Base-by-base conservation (phyloP, 1,140 invertebrate species). In the Phymorhynchus buccinoides region DNA sequence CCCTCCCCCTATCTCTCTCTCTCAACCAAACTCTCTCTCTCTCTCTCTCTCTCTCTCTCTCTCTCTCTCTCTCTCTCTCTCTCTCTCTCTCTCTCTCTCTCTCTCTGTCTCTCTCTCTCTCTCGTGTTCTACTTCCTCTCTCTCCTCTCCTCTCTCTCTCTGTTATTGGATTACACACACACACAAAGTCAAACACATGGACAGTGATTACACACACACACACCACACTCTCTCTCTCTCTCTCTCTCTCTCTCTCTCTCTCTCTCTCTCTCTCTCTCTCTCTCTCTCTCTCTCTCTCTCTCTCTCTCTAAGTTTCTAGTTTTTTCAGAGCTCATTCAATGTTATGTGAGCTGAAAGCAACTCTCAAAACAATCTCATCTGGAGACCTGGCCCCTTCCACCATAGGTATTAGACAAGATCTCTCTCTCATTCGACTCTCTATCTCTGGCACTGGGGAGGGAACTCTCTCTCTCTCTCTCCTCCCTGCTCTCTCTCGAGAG, bases 51-150 rank as follows among this genome's bases (percentile, higher is more conserved):
- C 80, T 81, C 30, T 30, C 35, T 62, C 3, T 37, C 30, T 32
- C 16, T 32, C 1, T 62, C 48, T 62, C 48, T 56, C n/a, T 62
- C 48, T 62, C 48, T 56, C 80, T 81, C 3, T 32, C n/a, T 62
- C 52, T 81, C 80, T 37, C 35, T 37, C 52, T 37, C 66, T n/a
- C 16, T 80, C 66, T 32, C 27, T 82, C 66, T 82, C 80, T 66
- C 42, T 82, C 66, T 66, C 32, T 56, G 37, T 66, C 35, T 66
- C 32, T 80, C 62, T 66, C 62, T 66, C 48, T 52, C 48, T 52
- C 48, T 52, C 48, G 9, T 22, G 9, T 30, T 68, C 62, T 68
- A 14, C 48, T 52, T 52, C 2, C 22, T 52, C 48, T n/a, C 35
- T 37, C 0, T 42, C 32, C 14, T 35, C 32, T 35, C 35, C 32